Evolutionary conservation across 1,140 invertebrate species (phyloP).

Genomic region (Manduca sexta): DNA sequence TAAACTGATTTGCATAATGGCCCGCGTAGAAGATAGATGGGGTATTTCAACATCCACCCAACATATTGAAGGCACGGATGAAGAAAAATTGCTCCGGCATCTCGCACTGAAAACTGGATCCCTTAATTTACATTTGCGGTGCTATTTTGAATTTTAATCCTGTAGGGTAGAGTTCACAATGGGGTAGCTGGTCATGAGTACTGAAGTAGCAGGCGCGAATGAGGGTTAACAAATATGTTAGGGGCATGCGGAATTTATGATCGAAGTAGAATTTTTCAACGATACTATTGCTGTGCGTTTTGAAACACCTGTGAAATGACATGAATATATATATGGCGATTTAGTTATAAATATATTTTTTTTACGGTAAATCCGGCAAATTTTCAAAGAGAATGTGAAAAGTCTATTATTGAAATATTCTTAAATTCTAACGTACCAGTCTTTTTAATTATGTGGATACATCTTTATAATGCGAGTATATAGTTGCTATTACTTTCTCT

Average conservation of each 20-base stretch:
- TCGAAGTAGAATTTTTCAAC: constrained; percentile 9
- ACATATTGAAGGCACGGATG: constrained; percentile 55
- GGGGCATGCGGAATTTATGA: constrained; percentile 33
- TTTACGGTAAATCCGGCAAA: too few species aligned
- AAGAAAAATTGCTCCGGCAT: constrained; percentile 51
- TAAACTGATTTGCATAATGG: constrained; percentile 47
- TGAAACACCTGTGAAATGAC: too few species aligned
- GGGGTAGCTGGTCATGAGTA: not conserved
- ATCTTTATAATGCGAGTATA: too few species aligned
- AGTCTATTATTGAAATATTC: too few species aligned
- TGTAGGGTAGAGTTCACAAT: constrained; percentile 17
- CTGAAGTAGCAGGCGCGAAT: constrained; percentile 18
- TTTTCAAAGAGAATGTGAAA: too few species aligned
- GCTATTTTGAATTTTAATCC: constrained; percentile 16
- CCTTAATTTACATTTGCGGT: constrained; percentile 38
- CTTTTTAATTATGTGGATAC: too few species aligned
- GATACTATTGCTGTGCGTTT: too few species aligned
- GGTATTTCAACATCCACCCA: constrained; percentile 32
- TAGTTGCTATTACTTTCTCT: too few species aligned
- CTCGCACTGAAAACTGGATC: constrained; percentile 36
- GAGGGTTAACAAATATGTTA: constrained; percentile 51
- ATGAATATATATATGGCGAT: too few species aligned
- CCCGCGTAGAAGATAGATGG: constrained; percentile 45
- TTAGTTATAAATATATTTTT: too few species aligned
- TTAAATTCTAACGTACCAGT: too few species aligned